A percentile compares a stretch with the other conserved stretches of the same genome.
Conservation (phyloP, 2,113 vertebrate species). For the Desmodus rotundus region DNA sequence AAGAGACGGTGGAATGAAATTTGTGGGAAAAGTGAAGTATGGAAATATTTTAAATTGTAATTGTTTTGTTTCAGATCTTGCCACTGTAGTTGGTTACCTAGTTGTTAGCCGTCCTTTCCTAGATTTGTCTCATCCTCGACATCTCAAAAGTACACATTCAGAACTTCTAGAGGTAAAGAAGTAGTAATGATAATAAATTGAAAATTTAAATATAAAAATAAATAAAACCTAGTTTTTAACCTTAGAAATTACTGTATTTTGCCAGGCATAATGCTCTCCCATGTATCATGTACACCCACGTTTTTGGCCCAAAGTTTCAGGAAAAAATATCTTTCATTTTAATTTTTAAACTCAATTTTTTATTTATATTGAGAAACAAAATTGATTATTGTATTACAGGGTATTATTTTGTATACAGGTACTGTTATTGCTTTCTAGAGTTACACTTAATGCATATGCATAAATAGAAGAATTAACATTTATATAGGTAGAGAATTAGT, state of each 20-base stretch:
- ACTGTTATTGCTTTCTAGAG: no score
- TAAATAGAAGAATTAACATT: no score
- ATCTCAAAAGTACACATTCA: conserved; percentile 89
- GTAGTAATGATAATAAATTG: background rate
- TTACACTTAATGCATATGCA: no score
- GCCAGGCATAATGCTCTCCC: no score
- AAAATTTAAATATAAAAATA: background rate
- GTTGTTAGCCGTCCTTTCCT: conserved; percentile 96
- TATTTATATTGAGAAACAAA: no score
- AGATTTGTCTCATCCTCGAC: conserved; percentile 86
- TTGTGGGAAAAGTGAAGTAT: background rate
- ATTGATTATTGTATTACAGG: no score
- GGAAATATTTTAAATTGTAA: background rate
- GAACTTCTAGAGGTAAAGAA: conserved; percentile 93
- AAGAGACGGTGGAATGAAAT: background rate
- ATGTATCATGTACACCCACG: no score
- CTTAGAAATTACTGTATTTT: background rate
- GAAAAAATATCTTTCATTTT: no score
- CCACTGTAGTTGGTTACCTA: conserved; percentile 96
- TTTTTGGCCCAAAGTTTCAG: no score
- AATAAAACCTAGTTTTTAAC: background rate
- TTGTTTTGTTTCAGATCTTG: conserved; percentile 85
- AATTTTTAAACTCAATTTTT: no score
- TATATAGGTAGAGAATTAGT: no score
- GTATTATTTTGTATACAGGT: no score